A percentile compares a stretch with the other conserved stretches of the same genome.
These are phyloP conservation scores for Stichopus horrens DNA, from an alignment of 53 echinoderm and acorn worm genomes.

Conservation along the genomic window DNA sequence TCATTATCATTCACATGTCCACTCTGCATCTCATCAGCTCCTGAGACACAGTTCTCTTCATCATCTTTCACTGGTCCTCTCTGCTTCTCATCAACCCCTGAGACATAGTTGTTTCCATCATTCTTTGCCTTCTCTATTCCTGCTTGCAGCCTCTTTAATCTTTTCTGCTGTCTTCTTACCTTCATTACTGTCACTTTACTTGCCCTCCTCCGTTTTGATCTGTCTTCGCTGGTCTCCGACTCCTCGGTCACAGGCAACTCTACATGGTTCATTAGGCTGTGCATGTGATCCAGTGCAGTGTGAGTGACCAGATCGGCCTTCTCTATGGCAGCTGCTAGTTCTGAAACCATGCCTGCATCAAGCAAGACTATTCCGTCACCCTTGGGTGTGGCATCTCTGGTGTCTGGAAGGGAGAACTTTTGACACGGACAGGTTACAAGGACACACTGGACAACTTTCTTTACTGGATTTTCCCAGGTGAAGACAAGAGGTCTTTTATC, in stretches of 20 bases:
- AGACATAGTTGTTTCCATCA: too few relatives aligned
- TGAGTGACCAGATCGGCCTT: constrained; percentile 3
- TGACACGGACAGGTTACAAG: constrained; percentile 45
- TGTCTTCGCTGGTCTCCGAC: not conserved
- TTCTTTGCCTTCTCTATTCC: too few relatives aligned
- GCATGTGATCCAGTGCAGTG: constrained; percentile 1
- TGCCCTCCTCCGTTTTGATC: not conserved
- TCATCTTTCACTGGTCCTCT: too few relatives aligned
- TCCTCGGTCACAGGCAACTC: not conserved
- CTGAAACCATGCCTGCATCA: not conserved
- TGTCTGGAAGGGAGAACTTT: not conserved
- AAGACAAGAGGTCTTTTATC: constrained; percentile 7
- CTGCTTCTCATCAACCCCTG: too few relatives aligned
- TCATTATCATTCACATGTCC: too few relatives aligned
- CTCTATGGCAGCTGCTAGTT: constrained; percentile 7
- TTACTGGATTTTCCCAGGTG: constrained; percentile 26
- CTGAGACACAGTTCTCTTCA: too few relatives aligned
- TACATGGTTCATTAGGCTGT: not conserved
- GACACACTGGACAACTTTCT: not conserved
- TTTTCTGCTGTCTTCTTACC: not conserved
- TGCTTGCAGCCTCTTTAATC: too few relatives aligned
- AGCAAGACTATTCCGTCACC: not conserved
- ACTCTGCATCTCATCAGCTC: too few relatives aligned
- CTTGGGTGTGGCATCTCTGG: too few relatives aligned
- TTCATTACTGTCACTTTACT: not conserved